Percentiles rank a stretch among this genome's conserved stretches.
Conservation (phyloP, 2,888 invertebrate genomes). For the Ectemnius continuus region DNA sequence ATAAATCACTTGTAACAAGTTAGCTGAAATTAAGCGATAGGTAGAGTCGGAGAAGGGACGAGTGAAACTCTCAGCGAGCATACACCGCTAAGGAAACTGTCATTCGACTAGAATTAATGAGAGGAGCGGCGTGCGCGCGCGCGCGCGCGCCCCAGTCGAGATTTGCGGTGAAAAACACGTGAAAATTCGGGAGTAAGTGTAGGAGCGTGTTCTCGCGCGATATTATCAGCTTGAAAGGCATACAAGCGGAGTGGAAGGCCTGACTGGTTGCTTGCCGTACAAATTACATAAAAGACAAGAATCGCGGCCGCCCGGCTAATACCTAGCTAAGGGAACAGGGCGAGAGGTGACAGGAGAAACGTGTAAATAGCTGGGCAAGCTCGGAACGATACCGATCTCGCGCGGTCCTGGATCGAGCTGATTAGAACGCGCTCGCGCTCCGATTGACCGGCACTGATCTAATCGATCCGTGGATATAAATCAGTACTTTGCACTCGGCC, state of each 20-base stretch:
- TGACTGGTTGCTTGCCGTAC: neutral
- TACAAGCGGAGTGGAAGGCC: neutral
- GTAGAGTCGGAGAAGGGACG: slow-evolving; percentile 3
- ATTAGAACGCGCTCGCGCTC: slow-evolving; percentile 33
- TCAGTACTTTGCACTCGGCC: slow-evolving; percentile 60
- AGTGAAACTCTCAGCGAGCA: slow-evolving; percentile 6
- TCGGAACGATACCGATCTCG: slow-evolving; percentile 57
- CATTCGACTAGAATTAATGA: neutral
- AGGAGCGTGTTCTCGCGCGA: slow-evolving; percentile 3
- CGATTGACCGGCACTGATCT: slow-evolving; percentile 53
- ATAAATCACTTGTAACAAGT: neutral
- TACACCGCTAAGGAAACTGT: neutral
- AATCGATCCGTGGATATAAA: slow-evolving; percentile 63
- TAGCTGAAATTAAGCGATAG: slow-evolving; percentile 2
- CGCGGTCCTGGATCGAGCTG: slow-evolving; percentile 40
- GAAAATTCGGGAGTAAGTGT: neutral
- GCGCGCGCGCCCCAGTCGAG: too few relatives aligned
- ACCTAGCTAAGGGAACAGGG: slow-evolving; percentile 19
- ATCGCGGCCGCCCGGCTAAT: slow-evolving; percentile 10
- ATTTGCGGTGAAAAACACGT: neutral
- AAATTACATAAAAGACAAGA: slow-evolving; percentile 49
- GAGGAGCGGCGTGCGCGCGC: too few relatives aligned
- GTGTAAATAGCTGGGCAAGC: slow-evolving; percentile 55
- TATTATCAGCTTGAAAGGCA: neutral
- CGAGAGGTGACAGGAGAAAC: slow-evolving; percentile 43